Percentiles rank a stretch among this genome's conserved stretches.
Evolutionary conservation across 2,113 vertebrate species (phyloP).

Genomic region (Coturnix japonica): DNA sequence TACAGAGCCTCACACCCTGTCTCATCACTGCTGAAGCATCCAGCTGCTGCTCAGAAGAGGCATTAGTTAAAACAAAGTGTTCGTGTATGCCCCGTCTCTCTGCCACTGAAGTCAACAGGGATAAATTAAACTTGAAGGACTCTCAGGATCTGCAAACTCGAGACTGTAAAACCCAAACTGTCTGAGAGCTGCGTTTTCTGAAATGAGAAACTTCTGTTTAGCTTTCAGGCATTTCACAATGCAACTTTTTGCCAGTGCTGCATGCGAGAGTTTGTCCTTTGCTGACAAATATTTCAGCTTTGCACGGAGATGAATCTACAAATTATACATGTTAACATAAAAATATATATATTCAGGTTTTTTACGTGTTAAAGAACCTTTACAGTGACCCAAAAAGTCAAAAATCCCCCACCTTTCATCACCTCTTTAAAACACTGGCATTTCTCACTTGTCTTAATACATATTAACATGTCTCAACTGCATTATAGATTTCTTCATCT

Average conservation of each 20-base stretch:
- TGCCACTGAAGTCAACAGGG: not conserved
- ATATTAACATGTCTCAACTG: not conserved
- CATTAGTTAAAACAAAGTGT: not conserved
- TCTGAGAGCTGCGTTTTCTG: not conserved
- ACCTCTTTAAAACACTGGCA: not conserved
- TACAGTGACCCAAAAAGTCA: not conserved
- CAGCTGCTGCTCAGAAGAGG: not conserved
- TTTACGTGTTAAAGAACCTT: not conserved
- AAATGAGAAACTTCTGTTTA: not conserved
- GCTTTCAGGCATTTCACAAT: not conserved
- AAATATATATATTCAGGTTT: not conserved
- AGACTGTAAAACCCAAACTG: not conserved
- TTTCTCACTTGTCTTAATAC: not conserved
- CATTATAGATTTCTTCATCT: not conserved
- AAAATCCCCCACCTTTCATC: not conserved
- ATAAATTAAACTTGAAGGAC: not conserved
- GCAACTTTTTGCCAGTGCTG: not conserved
- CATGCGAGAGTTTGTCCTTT: not conserved
- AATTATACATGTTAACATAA: not conserved
- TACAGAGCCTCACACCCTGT: not conserved
- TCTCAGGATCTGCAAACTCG: not conserved
- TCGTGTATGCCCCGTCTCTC: fast-evolving
- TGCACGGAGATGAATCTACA: fast-evolving
- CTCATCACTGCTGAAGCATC: not conserved
- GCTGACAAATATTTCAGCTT: not conserved